These are phyloP conservation scores for Agapetus fuscipes DNA, from an alignment of 2,888 invertebrate genomes.

Conservation along the genomic window DNA sequence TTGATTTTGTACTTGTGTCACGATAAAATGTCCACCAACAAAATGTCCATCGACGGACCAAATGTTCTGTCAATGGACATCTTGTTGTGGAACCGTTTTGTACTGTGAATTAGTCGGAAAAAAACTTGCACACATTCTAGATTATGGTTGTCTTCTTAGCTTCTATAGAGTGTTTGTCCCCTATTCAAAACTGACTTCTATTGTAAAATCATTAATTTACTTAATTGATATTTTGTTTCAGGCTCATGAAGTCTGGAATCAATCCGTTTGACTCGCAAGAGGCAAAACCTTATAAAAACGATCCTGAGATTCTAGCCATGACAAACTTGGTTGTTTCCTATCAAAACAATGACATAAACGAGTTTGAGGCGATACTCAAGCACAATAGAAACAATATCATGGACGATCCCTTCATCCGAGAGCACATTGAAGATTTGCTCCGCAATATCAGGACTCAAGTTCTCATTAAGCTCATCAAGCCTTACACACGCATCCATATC, in stretches of 20 bases:
- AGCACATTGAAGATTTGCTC: conserved; percentile 95
- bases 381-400: conserved; percentile 93
- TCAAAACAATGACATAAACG: conserved; percentile 97
- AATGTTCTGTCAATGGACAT: too few species aligned
- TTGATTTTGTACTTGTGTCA: too few species aligned
- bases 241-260: conserved; percentile 98
- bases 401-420: conserved; percentile 98
- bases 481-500: conserved; percentile 96
- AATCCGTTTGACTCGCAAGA: conserved; percentile 99
- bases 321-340: conserved; percentile 95
- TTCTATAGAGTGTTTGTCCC: too few species aligned
- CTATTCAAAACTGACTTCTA: conserved; percentile 1
- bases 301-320: conserved; percentile 98
- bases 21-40: background rate
- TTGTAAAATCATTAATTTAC: conserved; percentile 1
- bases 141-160: too few species aligned
- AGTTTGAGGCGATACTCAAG: conserved; percentile 93
- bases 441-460: conserved; percentile 96
- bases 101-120: too few species aligned
- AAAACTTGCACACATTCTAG: too few species aligned
- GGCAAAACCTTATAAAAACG: conserved; percentile 98
- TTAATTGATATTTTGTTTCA: conserved; percentile 28
- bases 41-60: too few species aligned
- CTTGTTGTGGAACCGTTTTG: too few species aligned
- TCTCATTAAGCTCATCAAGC: conserved; percentile 91